These are phyloP conservation scores for Sesia apiformis DNA, from an alignment of 2,888 invertebrate genomes.

Conservation along the genomic window DNA sequence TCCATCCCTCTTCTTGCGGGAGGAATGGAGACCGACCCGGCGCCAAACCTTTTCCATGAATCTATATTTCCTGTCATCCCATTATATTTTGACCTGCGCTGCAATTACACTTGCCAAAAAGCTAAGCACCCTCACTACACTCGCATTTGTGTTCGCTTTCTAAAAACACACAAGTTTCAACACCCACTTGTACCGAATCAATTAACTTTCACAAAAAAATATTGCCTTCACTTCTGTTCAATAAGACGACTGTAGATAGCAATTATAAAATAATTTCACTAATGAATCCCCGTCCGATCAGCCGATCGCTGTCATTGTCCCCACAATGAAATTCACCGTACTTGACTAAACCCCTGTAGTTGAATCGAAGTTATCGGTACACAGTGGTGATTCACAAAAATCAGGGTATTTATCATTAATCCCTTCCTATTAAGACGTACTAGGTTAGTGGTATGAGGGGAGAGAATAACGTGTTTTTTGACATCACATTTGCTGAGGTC, in stretches of 20 bases:
- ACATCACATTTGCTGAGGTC: slow-evolving; percentile 62
- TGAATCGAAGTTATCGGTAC: not conserved
- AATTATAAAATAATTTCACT: slow-evolving; percentile 16
- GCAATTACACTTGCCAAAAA: slow-evolving; percentile 1
- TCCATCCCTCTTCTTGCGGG: slow-evolving; percentile 74
- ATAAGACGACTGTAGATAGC: slow-evolving; percentile 13
- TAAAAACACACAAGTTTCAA: not conserved
- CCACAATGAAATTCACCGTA: not conserved
- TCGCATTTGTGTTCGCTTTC: not conserved
- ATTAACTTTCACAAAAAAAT: too few species aligned
- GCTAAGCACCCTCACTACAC: slow-evolving; percentile 5
- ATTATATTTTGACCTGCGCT: slow-evolving; percentile 37
- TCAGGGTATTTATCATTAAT: slow-evolving; percentile 43
- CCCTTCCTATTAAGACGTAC: slow-evolving; percentile 53
- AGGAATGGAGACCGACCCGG: slow-evolving; percentile 73
- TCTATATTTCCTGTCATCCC: slow-evolving; percentile 69
- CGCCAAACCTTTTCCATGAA: slow-evolving; percentile 75
- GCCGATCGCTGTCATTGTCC: slow-evolving; percentile 54
- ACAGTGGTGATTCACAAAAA: slow-evolving; percentile 18
- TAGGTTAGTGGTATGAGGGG: slow-evolving; percentile 68
- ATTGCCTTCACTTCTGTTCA: not conserved
- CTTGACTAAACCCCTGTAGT: not conserved
- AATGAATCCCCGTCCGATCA: slow-evolving; percentile 42
- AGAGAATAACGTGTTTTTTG: slow-evolving; percentile 72
- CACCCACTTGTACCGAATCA: too few species aligned